Evolutionary conservation across 2,113 vertebrate genomes (phyloP), one percentile per base, ranked within the genome.

Genomic region (Eurypyga helias): DNA sequence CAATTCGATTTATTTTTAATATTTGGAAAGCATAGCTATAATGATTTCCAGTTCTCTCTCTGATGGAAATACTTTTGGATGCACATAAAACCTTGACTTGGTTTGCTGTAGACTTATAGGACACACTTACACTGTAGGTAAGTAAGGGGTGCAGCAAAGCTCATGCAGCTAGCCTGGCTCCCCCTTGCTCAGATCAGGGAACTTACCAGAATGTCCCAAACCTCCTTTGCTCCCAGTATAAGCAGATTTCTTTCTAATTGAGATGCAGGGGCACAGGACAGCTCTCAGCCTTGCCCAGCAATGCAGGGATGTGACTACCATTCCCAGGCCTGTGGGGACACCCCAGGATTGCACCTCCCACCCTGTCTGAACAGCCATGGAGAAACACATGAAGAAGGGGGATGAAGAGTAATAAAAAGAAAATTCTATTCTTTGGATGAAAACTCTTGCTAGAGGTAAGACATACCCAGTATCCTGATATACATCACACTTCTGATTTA

Each of bases 281-380:
- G 61, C 19, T 13, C 19, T 92, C 61, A 87, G 26, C 10, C 60
- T 18, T 75, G 10, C 14, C 36, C 28, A 71, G 25, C 28, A 75
- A 46, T 49, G 18, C 24, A 82, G 41, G 29, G 24, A 10, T 20
- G 38, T 29, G 51, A 78, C 36, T 11, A 64, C 13, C 15, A n/a
- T 7, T 49, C 5, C 15, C 61, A 60, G 36, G 46, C 31, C 4
- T 20, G 15, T 20, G 31, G 9, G 15, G 3, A 78, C 1, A 5
- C 15, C 20, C 21, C 4, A 26, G 19, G 14, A 85, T 17, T 36
- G 28, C 55, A 34, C 3, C 9, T 84, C 18, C 11, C 46, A 65
- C 25, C 16, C 5, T 6, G 41, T 6, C 9, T 0, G 0, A 78
- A 58, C 36, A 64, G 20, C 18, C 20, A 2, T 24, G 29, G 51